phyloP scores from a whole-genome alignment of 37 sponge, comb jelly and placozoan genomes.

The Amphimedon queenslandica region DNA sequence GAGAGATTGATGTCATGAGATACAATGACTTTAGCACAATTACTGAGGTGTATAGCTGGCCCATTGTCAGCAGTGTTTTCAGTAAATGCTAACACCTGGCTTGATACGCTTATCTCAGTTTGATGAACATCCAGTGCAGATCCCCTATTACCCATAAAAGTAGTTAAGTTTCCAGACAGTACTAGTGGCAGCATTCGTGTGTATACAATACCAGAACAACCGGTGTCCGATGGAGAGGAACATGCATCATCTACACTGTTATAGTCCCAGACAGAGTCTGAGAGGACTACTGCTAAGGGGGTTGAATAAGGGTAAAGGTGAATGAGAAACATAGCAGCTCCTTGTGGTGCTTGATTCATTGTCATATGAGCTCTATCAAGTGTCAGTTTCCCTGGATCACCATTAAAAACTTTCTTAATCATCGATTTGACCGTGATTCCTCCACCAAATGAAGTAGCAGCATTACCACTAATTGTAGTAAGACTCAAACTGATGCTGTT shows the following conservation, averaged over 20 bases:
- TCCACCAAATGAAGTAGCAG: not conserved
- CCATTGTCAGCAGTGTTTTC: constrained; percentile 49
- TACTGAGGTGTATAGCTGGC: constrained; percentile 41
- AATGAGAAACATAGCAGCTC: not conserved
- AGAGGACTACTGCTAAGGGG: not conserved
- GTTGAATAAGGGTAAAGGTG: not conserved
- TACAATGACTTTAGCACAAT: constrained; percentile 28
- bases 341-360: not conserved
- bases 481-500: not conserved
- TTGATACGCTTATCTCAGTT: too few species aligned
- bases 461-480: not conserved
- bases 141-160: too few species aligned
- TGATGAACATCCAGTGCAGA: too few species aligned
- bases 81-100: too few species aligned
- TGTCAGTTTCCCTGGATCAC: not conserved
- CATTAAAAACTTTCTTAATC: not conserved
- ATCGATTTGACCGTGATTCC: not conserved
- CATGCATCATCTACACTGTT: not conserved
- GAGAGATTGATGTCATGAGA: not conserved
- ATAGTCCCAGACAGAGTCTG: not conserved
- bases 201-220: not conserved
- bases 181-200: too few species aligned
- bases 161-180: too few species aligned
- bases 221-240: not conserved
- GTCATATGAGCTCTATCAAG: not conserved